Base-by-base conservation (phyloP, 2,888 invertebrate genomes). In the Neoscelio sp. region DNA sequence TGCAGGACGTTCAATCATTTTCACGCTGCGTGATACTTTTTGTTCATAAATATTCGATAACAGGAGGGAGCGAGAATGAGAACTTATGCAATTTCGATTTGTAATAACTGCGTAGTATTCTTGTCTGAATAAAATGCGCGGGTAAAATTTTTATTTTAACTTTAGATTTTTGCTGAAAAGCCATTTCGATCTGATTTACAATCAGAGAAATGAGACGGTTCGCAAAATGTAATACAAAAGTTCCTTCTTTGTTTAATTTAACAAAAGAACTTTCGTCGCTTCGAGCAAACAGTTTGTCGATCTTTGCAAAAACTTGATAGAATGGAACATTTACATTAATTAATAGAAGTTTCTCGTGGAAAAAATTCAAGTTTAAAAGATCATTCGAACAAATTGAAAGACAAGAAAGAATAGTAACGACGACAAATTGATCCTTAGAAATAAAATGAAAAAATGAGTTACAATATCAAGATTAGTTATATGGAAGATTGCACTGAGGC, bases 1-100 rank as follows among this genome's bases (percentile, higher is more conserved):
- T 38, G 56, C 56, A 38, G 13, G 13, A 56, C 52, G 28, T 35
- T 52, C 40, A 44, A 33, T 50, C 64, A 46, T 58, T 65, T 58
- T 54, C 35, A 17, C 62, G 17, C 52, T 18, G 58, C 12, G 8
- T 26, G 48, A 13, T 15, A 13, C 26, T 2, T 17, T 56, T 65
- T 54, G 40, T 65, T 74, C 73, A 65, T 58, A 65, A 74, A 65
- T 64, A 65, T 56, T 56, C 64, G 44, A 65, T 74, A n/a, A n/a
- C 40, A 48, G 28, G 2, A 7, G 4, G 4, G 18, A 52, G 10
- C 15, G 17, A 33, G 12, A 20, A 20, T 18, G 33, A 20, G 18
- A 10, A 42, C 5, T 33, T 33, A 20, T 20, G 13, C 30, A 18
- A 62, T 42, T 20, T 33, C 28, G 26, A 35, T 67, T 54, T 44